A percentile compares a stretch with the other conserved stretches of the same genome.
phyloP scores from a whole-genome alignment of 2,888 invertebrate species.

The Mesoligia furuncula region DNA sequence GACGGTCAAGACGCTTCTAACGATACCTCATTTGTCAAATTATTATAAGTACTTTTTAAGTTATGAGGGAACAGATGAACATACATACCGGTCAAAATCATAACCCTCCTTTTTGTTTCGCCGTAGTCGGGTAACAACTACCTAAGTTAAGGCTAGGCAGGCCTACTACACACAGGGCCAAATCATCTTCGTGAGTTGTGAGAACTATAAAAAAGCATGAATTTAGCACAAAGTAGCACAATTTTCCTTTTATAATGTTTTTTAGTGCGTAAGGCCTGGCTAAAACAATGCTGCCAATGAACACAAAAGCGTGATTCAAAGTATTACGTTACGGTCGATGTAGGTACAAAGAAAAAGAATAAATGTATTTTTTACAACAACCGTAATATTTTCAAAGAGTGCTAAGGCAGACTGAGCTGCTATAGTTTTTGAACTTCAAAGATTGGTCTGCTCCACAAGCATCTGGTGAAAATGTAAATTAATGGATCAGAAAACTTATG shows the following conservation, averaged over 20 bases:
- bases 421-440: background rate
- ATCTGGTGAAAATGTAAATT: background rate
- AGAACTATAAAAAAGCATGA: background rate
- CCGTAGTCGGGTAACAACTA: background rate
- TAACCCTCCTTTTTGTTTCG: too few species aligned
- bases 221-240: background rate
- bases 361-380: background rate
- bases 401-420: background rate
- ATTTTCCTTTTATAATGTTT: background rate
- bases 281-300: too few species aligned
- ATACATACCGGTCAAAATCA: too few species aligned
- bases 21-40: too few species aligned
- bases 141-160: background rate
- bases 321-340: background rate
- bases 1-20: too few species aligned
- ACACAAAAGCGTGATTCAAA: background rate
- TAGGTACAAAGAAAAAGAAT: background rate
- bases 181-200: background rate
- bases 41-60: too few species aligned
- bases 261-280: background rate
- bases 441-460: background rate
- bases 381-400: background rate
- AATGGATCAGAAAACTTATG: background rate
- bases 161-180: background rate
- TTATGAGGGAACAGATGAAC: too few species aligned